A percentile compares a stretch with the other conserved stretches of the same genome.
Evolutionary conservation across 2,888 invertebrate species (phyloP).

Genomic region (Eudemis profundana): DNA sequence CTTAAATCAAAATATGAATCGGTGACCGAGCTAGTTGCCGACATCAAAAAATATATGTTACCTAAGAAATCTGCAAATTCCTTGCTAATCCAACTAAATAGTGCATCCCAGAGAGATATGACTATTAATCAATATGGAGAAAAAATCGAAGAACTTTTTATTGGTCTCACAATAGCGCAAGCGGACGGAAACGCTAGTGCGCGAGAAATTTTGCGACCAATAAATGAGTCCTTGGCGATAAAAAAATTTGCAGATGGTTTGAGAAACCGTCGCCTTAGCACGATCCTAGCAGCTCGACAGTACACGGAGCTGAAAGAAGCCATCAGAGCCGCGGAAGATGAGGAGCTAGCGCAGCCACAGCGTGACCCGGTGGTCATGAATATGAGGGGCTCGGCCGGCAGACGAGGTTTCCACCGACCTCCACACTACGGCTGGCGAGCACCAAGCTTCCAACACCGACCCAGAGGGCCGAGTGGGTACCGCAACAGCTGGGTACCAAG

Average conservation of each 20-base stretch:
- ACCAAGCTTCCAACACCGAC: not conserved
- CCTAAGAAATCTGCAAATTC: too few relatives aligned
- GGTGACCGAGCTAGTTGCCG: too few relatives aligned
- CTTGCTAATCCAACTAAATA: too few relatives aligned
- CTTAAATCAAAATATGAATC: too few relatives aligned
- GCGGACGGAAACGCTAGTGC: too few relatives aligned
- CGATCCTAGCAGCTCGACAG: not conserved
- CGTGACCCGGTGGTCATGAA: constrained; percentile 13
- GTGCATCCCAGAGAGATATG: too few relatives aligned
- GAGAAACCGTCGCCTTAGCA: constrained; percentile 8
- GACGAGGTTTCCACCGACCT: constrained; percentile 12
- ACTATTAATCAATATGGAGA: too few relatives aligned
- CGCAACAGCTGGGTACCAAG: not conserved
- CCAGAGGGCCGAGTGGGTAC: not conserved
- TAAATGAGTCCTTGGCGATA: too few relatives aligned
- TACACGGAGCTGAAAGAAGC: constrained; percentile 11
- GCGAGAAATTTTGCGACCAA: too few relatives aligned
- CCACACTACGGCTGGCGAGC: not conserved
- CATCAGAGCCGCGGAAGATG: constrained; percentile 5
- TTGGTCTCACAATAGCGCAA: too few relatives aligned
- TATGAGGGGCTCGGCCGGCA: constrained; percentile 1
- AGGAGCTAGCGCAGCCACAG: constrained; percentile 6
- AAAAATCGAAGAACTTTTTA: too few relatives aligned
- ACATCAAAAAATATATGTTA: too few relatives aligned
- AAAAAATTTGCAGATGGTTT: constrained; percentile 9